Evolutionary conservation across 1,140 invertebrate species (phyloP).

Genomic region (Drosophila takahashii): DNA sequence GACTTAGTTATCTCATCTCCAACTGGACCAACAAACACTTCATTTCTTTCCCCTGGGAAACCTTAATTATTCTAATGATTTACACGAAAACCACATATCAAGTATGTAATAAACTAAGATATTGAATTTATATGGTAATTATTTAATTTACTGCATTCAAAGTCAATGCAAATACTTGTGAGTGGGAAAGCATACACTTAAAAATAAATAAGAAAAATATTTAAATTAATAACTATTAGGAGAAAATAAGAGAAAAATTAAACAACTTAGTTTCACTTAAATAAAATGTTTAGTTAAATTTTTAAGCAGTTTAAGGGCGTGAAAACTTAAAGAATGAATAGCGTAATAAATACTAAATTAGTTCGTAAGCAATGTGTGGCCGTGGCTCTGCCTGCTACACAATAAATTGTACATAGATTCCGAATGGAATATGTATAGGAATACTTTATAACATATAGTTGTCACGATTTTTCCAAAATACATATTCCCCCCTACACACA

Average conservation of each 20-base stretch:
- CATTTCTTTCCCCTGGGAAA: not conserved
- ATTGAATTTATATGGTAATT: constrained; percentile 36
- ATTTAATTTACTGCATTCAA: constrained; percentile 51
- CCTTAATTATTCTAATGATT: constrained; percentile 33
- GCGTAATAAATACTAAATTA: constrained; percentile 81
- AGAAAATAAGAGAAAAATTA: constrained; percentile 28
- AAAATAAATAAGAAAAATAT: constrained; percentile 36
- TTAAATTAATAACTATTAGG: constrained; percentile 20
- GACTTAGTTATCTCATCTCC: constrained; percentile 17
- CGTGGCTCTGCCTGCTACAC: constrained; percentile 49
- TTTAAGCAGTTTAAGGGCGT: constrained; percentile 37
- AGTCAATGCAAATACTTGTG: constrained; percentile 62
- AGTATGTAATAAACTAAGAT: constrained; percentile 63
- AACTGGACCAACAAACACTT: constrained; percentile 67
- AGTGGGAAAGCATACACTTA: constrained; percentile 82
- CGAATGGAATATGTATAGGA: constrained; percentile 2
- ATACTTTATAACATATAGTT: constrained; percentile 14
- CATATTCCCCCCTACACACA: constrained; percentile 11
- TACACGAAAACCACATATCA: constrained; percentile 73
- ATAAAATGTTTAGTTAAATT: constrained; percentile 59
- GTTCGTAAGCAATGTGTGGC: constrained; percentile 50
- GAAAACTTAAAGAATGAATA: constrained; percentile 52
- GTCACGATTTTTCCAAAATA: constrained; percentile 19
- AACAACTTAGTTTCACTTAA: constrained; percentile 7
- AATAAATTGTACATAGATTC: constrained; percentile 33